Base-by-base conservation (phyloP, 2,113 vertebrate species). In the Mellivora capensis region DNA sequence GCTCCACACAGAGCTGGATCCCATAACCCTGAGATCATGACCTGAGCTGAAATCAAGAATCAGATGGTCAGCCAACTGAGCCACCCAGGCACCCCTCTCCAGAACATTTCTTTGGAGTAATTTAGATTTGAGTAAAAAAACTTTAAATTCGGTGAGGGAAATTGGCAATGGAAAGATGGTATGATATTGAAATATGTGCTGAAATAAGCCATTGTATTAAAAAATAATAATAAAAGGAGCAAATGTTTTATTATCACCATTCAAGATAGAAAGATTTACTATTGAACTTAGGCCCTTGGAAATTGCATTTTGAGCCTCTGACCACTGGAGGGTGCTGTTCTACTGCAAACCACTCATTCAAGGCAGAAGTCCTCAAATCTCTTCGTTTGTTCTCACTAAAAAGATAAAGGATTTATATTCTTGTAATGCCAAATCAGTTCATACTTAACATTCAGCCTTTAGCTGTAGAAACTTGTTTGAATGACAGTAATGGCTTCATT, bases 401-500 rank as follows among this genome's bases (percentile, higher is more conserved):
- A 81, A 98, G 93, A 98, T 98, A 98, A 98, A 98, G 97, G 69
- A 96, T 98, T 98, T 83, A 98, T 98, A 97, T 97, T 98, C 96
- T 97, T 98, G 87, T 98, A 98, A 98, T 97, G 93, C 95, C 77
- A 96, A 95, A 96, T 98, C 97, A 97, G 93, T 98, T 98, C 97
- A 96, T 94, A 96, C 90, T 98, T 98, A 98, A 96, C 97, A 94
- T 98, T 96, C 97, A 98, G 89, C 77, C 93, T 98, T 98, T 96
- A 98, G 96, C 95, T 98, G 94, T 96, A 93, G 93, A 97, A 97
- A 98, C 97, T 97, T 98, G 80, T 97, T 97, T 98, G 98, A 98
- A 97, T 98, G 96, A 97, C 98, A 98, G 61, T 98, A 98, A 98
- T 98, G 91, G 83, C 97, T 98, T 98, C 90, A 98, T 97, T 98